Evolutionary conservation across 2,888 invertebrate genomes (phyloP).

Genomic region (Athalia circularis): DNA sequence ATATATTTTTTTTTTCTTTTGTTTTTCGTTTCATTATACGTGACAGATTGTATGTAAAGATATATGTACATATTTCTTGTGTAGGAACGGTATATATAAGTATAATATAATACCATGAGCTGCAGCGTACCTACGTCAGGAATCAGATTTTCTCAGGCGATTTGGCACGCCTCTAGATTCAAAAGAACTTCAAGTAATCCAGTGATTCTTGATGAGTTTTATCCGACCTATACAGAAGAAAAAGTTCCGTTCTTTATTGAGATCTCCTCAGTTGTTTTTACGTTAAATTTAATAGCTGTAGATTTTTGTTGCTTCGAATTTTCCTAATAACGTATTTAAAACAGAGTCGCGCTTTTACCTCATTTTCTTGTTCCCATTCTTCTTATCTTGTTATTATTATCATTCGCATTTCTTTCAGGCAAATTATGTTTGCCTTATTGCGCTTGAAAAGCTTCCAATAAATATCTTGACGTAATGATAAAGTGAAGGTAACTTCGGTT

Average conservation of each 20-base stretch:
- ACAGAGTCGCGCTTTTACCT: too few relatives aligned
- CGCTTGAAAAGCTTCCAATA: too few relatives aligned
- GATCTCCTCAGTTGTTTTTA: not conserved
- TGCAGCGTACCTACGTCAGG: not conserved
- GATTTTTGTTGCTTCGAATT: too few relatives aligned
- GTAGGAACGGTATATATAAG: slow-evolving; percentile 47
- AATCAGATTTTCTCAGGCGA: slow-evolving; percentile 56
- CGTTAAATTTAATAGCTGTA: not conserved
- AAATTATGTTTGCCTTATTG: not conserved
- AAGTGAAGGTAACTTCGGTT: too few relatives aligned
- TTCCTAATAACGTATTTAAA: too few relatives aligned
- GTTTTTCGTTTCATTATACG: slow-evolving; percentile 35
- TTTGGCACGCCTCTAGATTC: slow-evolving; percentile 47
- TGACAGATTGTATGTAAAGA: slow-evolving; percentile 55
- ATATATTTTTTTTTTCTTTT: not conserved
- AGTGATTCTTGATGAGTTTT: slow-evolving; percentile 20
- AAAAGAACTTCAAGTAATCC: slow-evolving; percentile 9
- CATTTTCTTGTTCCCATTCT: too few relatives aligned
- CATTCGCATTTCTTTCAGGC: not conserved
- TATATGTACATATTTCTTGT: slow-evolving; percentile 53
- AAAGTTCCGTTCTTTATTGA: slow-evolving; percentile 9
- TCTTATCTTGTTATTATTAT: not conserved
- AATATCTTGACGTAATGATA: too few relatives aligned
- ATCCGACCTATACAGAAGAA: not conserved
- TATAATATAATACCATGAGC: not conserved